Percentiles rank a stretch among this genome's conserved stretches.
phyloP scores from a whole-genome alignment of 2,113 vertebrate species.

The Ia io region DNA sequence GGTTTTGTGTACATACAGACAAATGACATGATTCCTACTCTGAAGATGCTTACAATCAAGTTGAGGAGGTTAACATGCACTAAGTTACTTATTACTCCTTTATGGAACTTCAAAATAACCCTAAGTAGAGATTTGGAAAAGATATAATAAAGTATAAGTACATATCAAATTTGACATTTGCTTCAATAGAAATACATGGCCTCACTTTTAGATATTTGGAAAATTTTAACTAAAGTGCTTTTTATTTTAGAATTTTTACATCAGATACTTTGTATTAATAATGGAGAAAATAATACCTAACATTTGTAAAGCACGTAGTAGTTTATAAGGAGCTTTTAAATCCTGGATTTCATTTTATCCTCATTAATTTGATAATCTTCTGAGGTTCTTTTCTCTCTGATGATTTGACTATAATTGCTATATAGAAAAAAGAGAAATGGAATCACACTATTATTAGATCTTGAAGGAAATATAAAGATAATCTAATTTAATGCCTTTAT shows the following conservation, averaged over 20 bases:
- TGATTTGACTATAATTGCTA: constrained; percentile 60
- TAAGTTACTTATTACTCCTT: neutral
- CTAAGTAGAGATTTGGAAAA: constrained; percentile 1
- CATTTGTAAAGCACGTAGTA: constrained; percentile 25
- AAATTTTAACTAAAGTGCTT: constrained; percentile 13
- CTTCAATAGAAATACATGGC: constrained; percentile 5
- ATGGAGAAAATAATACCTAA: constrained; percentile 29
- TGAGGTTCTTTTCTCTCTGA: constrained; percentile 34
- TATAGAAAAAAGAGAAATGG: constrained; percentile 44
- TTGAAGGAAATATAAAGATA: constrained; percentile 58
- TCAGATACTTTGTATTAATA: constrained; percentile 44
- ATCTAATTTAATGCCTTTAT: constrained; percentile 57
- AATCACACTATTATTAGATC: constrained; percentile 42
- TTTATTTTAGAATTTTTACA: constrained; percentile 55
- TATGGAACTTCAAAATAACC: constrained; percentile 2
- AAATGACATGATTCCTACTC: neutral
- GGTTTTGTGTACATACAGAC: neutral
- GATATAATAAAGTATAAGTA: neutral
- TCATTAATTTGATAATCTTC: constrained; percentile 58
- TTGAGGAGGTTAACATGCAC: neutral
- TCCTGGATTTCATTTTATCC: constrained; percentile 57
- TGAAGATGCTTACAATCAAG: neutral
- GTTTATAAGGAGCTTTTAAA: constrained; percentile 46
- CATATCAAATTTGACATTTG: constrained; percentile 31
- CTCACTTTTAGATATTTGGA: neutral